phyloP scores from a whole-genome alignment of 1,140 invertebrate species.

The Drosophila orosa region DNA sequence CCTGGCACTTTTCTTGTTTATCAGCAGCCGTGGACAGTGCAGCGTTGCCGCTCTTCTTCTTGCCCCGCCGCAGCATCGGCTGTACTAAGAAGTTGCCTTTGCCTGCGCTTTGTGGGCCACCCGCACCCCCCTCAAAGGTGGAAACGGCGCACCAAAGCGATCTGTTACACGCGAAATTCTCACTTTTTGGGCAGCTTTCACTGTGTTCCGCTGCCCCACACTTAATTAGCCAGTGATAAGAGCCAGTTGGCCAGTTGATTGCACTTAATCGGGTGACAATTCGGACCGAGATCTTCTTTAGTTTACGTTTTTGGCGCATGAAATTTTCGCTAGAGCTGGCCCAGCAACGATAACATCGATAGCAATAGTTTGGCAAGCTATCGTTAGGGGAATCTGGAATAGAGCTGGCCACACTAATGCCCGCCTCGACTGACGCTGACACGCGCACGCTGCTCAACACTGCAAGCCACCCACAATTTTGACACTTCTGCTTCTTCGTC shows the following conservation, averaged over 20 bases:
- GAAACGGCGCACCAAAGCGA: conserved; percentile 8
- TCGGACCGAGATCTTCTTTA: conserved; percentile 29
- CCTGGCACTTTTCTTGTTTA: conserved; percentile 23
- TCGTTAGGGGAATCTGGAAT: not conserved
- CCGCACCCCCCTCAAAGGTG: conserved; percentile 4
- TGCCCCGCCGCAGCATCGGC: conserved; percentile 11
- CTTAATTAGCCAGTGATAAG: not conserved
- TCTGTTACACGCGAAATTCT: not conserved
- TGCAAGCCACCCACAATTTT: conserved; percentile 3
- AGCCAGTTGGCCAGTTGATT: not conserved
- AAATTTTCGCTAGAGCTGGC: conserved; percentile 50
- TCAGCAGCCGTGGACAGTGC: conserved; percentile 7
- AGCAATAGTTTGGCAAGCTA: not conserved
- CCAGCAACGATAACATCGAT: conserved; percentile 1
- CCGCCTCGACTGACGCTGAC: not conserved
- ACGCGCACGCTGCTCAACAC: conserved; percentile 3
- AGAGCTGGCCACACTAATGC: not conserved
- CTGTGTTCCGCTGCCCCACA: not conserved
- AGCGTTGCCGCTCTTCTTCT: conserved; percentile 42
- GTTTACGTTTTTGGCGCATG: conserved; percentile 55
- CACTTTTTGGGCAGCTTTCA: not conserved
- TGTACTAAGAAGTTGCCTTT: conserved; percentile 3
- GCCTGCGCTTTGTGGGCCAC: not conserved
- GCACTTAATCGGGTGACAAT: not conserved
- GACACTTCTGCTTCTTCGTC: conserved; percentile 19